Evolutionary conservation across 2,113 vertebrate genomes (phyloP), one percentile per base, ranked within the genome.

Genomic region (Apodemus speciosus): DNA sequence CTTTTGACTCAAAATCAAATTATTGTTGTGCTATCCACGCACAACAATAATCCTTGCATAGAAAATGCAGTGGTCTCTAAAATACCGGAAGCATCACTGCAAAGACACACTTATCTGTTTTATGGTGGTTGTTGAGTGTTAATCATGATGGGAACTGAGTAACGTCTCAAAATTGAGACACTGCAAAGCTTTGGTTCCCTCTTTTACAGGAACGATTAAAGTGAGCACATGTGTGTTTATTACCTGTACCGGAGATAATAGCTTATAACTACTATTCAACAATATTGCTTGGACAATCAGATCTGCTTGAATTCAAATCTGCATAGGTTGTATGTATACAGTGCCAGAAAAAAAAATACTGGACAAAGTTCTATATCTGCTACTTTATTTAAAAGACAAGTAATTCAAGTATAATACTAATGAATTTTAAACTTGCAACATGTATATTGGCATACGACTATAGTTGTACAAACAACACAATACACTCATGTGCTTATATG

Each of bases 391-490:
- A 73, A 51, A 93, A 90, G 13, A 75, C n/a, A 75, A 73, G 46
- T 53, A 79, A 64, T 25, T 68, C 66, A 85, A 92, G 5, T 64
- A 92, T 90, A 90, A 60, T 27, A 51, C 40, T 32, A 43, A n/a
- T 58, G 15, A 86, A 35, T 51, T 72, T 86, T 60, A 64, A 35
- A 53, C 27, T 64, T 80, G 72, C 32, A n/a, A 43, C 9, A 46
- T n/a, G 16, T 27, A 40, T 43, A 13, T 4, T 49, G 38, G 30
- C 40, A 62, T n/a, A 46, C 25, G 20, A 27, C 16, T 10, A 18
- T 40, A 35, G 32, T 71, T 25, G 35, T 5, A 75, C 40, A 90
- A 89, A 79, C 27, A 77, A 75, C 9, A n/a, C 18, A 84, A 62
- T 49, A 27, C 8, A 11, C 30, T 7, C n/a, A 18, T 27, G 23